Evolutionary conservation across 2,888 invertebrate genomes (phyloP), one percentile per base, ranked within the genome.

Genomic region (Brachyopa scutellaris): DNA sequence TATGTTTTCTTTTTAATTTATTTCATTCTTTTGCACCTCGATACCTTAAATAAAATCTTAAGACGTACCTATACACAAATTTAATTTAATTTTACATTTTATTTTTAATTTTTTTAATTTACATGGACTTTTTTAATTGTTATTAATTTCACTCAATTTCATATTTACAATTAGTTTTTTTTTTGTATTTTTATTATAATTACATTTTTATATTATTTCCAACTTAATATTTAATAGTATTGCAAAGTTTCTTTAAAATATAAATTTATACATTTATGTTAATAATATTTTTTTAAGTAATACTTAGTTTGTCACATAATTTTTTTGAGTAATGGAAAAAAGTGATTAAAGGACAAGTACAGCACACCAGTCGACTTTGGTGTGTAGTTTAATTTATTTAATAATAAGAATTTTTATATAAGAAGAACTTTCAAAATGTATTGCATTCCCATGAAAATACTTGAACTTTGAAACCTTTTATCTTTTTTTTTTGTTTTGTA

Each of bases 171-270:
- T n/a, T n/a, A n/a, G n/a, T n/a, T n/a, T n/a, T n/a, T n/a, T n/a
- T n/a, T n/a, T n/a, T n/a, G n/a, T 11, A 66, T 64, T 2, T 36
- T 33, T 42, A 36, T 15, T 38, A 13, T 67, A 57, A 59, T 62
- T 51, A 64, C 13, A 69, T 47, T 61, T 45, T 69, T 78, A 57
- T 23, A n/a, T n/a, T n/a, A n/a, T 26, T 26, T 26, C 6, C 6
- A 3, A 45, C 80, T 82, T 82, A 82, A 19, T 26, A 17, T 42
- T 11, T 82, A 76, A 70, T 76, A 70, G 64, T 82, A 76, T 82
- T 82, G 80, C 80, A 51, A 42, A 55, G 42, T 57, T 36, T 61
- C 33, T 62, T 57, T 49, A 47, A 57, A 31, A 11, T 38, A n/a
- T n/a, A n/a, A n/a, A n/a, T n/a, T n/a, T n/a, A n/a, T n/a, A n/a